Base-by-base conservation (phyloP, 2,797 vertebrate species). In the Pantherophis alleghaniensis region DNA sequence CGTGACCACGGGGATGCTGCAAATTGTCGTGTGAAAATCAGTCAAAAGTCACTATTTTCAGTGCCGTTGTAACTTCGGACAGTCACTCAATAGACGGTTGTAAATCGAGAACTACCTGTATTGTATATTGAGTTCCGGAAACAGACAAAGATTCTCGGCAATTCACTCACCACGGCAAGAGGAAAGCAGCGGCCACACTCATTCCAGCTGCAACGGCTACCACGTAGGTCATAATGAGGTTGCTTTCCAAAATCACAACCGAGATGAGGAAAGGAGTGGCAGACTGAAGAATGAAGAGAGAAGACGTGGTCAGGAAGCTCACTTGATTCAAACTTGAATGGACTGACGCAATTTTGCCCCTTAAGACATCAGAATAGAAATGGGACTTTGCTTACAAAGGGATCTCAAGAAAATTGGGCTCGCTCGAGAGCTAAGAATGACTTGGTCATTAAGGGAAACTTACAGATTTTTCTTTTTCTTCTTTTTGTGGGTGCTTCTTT, bases 171-270 rank as follows among this genome's bases (percentile, higher is more conserved):
- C 99, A 99, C 59, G 99, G 99, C 89, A 99, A 96, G 37, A 99
- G 97, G 96, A 99, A 99, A 24, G 99, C 99, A 0, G 98, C 98
- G 0, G 99, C 99, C 0, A 99, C 99, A 0, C 99, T 99, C 57
- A 99, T 96, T 0, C 99, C 99, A 0, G 99, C 98, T 0, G 98
- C 98, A 0, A 99, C 96, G 0, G 99, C 98, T 91, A 99, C 98
- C 0, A 99, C 1, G n/a, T 99, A 99, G 2, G 98, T 99, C 95
- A 99, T 56, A 0, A 98, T 93, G 28, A 99, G 98, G 96, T 98
- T 99, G 83, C 98, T 98, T 95, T 98, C 96, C 79, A 99, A 4
- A 53, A 98, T 96, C 32, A 98, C 99, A 95, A 99, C 98, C 94
- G 97, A 5, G 95, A 99, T 98, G 97, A 99, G 96, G 97, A 99